These are phyloP conservation scores for Hirudinaria manillensis DNA, from an alignment of 2,888 invertebrate genomes.

Conservation along the genomic window DNA sequence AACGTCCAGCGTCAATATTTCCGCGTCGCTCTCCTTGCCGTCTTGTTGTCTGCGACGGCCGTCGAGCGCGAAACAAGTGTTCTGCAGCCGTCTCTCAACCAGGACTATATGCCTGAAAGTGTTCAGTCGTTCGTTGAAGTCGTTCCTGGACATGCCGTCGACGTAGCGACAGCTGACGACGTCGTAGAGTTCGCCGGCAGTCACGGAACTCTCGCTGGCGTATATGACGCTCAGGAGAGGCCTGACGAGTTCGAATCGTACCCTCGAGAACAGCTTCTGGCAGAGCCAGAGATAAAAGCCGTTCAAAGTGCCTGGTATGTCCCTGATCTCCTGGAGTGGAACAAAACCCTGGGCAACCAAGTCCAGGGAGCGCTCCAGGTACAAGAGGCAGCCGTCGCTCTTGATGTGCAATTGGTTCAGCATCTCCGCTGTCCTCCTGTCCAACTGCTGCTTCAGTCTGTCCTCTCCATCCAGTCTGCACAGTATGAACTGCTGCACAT, in stretches of 20 bases:
- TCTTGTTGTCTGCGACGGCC: slow-evolving; percentile 42
- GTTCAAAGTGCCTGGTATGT: slow-evolving; percentile 89
- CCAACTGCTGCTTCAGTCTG: slow-evolving; percentile 77
- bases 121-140: slow-evolving; percentile 20
- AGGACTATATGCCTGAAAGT: slow-evolving; percentile 15
- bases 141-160: background rate
- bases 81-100: slow-evolving; percentile 55
- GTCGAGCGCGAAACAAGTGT: slow-evolving; percentile 52
- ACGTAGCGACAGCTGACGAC: background rate
- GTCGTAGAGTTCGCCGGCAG: slow-evolving; percentile 9
- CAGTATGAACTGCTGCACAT: slow-evolving; percentile 90
- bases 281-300: slow-evolving; percentile 91
- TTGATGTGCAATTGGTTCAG: slow-evolving; percentile 90
- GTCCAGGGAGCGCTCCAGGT: slow-evolving; percentile 59
- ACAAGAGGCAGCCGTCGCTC: slow-evolving; percentile 69
- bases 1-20: slow-evolving; percentile 64
- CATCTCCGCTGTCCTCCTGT: slow-evolving; percentile 85
- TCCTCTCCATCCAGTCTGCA: slow-evolving; percentile 79
- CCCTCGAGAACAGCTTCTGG: slow-evolving; percentile 83
- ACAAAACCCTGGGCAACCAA: slow-evolving; percentile 90
- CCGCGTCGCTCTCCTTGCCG: slow-evolving; percentile 44
- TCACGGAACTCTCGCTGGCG: slow-evolving; percentile 60
- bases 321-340: slow-evolving; percentile 75
- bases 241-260: slow-evolving; percentile 68
- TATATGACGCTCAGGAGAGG: slow-evolving; percentile 74